Evolutionary conservation across 2,797 vertebrate species (phyloP).

Genomic region (Hydrophis major): DNA sequence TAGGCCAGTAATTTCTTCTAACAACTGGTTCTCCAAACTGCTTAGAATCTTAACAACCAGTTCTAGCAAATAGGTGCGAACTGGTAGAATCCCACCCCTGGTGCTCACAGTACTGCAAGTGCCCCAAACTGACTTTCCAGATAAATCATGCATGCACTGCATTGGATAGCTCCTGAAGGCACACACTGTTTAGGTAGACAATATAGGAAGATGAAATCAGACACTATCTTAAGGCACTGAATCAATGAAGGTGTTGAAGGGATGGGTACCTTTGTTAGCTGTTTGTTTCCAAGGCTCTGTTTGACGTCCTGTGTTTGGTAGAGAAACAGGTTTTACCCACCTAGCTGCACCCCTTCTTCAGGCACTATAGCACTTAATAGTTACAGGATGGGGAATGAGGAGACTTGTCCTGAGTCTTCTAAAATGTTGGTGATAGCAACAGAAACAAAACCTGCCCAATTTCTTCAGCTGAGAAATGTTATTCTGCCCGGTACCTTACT

Average conservation of each 20-base stretch:
- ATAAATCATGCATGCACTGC: background rate
- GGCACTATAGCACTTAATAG: background rate
- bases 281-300: background rate
- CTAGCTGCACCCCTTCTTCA: background rate
- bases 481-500: background rate
- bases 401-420: background rate
- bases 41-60: too few relatives aligned
- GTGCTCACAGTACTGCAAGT: background rate
- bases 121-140: background rate
- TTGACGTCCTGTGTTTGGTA: background rate
- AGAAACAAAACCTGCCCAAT: background rate
- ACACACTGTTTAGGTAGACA: background rate
- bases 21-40: too few relatives aligned
- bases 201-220: background rate
- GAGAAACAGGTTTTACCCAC: background rate
- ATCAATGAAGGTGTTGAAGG: background rate
- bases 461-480: background rate
- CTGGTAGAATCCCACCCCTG: too few relatives aligned
- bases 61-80: too few relatives aligned
- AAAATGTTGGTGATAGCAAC: background rate
- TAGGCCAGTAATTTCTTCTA: too few relatives aligned
- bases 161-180: background rate
- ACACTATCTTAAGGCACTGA: background rate
- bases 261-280: background rate
- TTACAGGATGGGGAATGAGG: background rate